phyloP scores from a whole-genome alignment of 2,888 invertebrate species.

The Itoplectis maculator region DNA sequence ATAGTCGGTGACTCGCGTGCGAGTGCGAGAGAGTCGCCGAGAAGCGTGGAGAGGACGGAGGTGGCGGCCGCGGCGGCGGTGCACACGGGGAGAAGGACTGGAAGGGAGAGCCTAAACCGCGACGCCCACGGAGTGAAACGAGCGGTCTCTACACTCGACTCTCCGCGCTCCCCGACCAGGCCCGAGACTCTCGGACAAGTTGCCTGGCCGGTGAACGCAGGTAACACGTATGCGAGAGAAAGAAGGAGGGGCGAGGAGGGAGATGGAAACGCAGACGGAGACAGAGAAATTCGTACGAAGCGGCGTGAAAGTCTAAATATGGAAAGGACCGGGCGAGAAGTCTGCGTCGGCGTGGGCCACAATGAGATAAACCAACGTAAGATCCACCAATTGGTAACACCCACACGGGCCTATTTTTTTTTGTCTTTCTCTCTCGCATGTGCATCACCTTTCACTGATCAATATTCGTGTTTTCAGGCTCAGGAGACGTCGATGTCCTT shows the following conservation, averaged over 20 bases:
- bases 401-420: neutral
- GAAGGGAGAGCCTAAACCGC: slow-evolving; percentile 34
- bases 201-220: neutral
- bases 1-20: slow-evolving; percentile 74
- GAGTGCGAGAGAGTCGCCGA: slow-evolving; percentile 22
- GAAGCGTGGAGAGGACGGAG: slow-evolving; percentile 24
- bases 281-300: neutral
- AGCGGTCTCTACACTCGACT: slow-evolving; percentile 35
- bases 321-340: slow-evolving; percentile 30
- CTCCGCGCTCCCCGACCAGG: slow-evolving; percentile 13
- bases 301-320: slow-evolving; percentile 20
- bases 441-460: slow-evolving; percentile 12
- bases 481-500: neutral
- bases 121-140: slow-evolving; percentile 64
- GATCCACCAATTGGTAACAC: slow-evolving; percentile 8
- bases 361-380: neutral
- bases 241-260: neutral
- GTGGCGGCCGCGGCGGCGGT: neutral
- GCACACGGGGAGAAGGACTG: slow-evolving; percentile 19
- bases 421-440: neutral
- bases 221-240: neutral
- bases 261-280: too few relatives aligned
- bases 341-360: neutral
- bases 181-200: slow-evolving; percentile 12
- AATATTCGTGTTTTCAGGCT: neutral